A percentile compares a stretch with the other conserved stretches of the same genome.
These are phyloP conservation scores for Cheirogaleus medius DNA, from an alignment of 2,113 vertebrate species.

Conservation along the genomic window DNA sequence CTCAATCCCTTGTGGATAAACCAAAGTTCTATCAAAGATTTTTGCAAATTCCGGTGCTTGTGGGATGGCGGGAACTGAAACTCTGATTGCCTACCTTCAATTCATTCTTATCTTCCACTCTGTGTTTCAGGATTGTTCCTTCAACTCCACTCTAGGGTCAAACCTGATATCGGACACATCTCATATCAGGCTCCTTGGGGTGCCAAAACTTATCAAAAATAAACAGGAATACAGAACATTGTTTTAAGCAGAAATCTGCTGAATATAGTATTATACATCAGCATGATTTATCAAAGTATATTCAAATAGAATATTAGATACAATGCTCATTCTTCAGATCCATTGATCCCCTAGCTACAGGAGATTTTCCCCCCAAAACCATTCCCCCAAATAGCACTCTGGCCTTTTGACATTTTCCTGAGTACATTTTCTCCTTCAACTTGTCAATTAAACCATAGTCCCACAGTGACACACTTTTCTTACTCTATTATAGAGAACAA, in stretches of 20 bases:
- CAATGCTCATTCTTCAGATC: neutral
- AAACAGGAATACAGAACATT: neutral
- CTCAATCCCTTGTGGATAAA: neutral
- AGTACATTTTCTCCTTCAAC: neutral
- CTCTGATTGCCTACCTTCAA: neutral
- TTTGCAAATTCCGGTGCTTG: neutral
- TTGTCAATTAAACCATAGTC: neutral
- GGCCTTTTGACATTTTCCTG: neutral
- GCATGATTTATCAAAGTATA: neutral
- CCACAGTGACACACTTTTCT: neutral
- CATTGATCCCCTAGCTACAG: neutral
- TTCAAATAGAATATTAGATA: neutral
- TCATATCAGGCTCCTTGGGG: neutral
- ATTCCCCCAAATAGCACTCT: neutral
- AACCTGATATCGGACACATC: neutral
- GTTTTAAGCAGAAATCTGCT: neutral
- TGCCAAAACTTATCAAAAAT: neutral
- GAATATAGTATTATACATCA: neutral
- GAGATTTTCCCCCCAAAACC: neutral
- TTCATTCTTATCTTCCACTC: neutral
- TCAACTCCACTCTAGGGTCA: neutral
- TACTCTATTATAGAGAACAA: neutral
- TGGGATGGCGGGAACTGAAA: neutral
- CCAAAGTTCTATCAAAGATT: neutral
- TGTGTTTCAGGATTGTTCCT: neutral